Base-by-base conservation (phyloP, 53 echinoderm and acorn worm species). In the Holothuria leucospilota region DNA sequence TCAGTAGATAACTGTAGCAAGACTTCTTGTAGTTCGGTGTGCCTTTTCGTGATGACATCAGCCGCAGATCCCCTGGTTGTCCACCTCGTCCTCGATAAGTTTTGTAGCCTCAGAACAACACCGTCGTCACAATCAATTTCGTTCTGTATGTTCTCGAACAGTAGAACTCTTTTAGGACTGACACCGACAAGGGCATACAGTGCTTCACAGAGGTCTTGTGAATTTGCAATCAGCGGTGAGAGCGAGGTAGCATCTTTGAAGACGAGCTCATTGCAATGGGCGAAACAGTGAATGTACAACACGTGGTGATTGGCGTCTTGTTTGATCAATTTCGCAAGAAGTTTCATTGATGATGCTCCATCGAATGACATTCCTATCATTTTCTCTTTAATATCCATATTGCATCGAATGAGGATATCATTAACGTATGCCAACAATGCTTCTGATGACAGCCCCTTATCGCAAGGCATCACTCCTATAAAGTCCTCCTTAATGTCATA, bases 281-380 rank as follows among this genome's bases (percentile, higher is more conserved):
- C 60, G 20, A 60, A 60, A 60, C 60, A 60, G 60, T 60, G 60
- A 60, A 60, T 60, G 60, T 60, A 60, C 60, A 60, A 20, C 20
- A 60, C 60, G 60, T 60, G 60, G 13, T 60, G 60, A 15, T 60
- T 13, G 60, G 13, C 13, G 60, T 60, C 60, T 60, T 60, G 60
- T 60, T 60, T 60, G 60, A 60, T 60, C 60, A 60, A 60, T 60
- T 60, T 60, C 60, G 60, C 60, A 60, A 60, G 60, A 60, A 60
- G 60, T 20, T 60, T 60, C 60, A 60, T 60, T 20, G 60, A 60
- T 60, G 13, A 60, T n/a, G n/a, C n/a, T n/a, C n/a, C n/a, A n/a
- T n/a, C n/a, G n/a, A n/a, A n/a, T n/a, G n/a, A n/a, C n/a, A n/a
- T n/a, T n/a, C n/a, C n/a, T n/a, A n/a, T n/a, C n/a, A n/a, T n/a